A percentile compares a stretch with the other conserved stretches of the same genome.
Conservation (phyloP, 2,888 invertebrate species). For the Graphium colonna region DNA sequence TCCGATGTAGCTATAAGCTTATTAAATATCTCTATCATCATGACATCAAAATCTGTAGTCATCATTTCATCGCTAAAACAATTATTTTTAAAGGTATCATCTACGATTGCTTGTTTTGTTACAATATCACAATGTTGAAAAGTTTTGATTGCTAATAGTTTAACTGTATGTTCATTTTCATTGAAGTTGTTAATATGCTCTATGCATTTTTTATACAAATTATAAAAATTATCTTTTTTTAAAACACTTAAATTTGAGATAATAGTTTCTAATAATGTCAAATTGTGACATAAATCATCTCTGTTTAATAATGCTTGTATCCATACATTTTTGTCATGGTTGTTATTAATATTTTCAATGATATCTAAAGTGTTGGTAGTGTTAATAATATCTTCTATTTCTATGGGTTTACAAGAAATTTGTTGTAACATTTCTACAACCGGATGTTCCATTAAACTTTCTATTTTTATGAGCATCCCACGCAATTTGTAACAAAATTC, state of each 20-base stretch:
- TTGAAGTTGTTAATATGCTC: constrained; percentile 34
- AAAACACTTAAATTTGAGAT: constrained; percentile 41
- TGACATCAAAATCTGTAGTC: constrained; percentile 40
- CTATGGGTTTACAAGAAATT: constrained; percentile 55
- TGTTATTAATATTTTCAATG: constrained; percentile 45
- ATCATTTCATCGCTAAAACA: constrained; percentile 43
- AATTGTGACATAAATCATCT: constrained; percentile 47
- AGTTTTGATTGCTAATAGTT: constrained; percentile 43
- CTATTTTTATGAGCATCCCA: constrained; percentile 38
- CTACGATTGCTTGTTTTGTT: constrained; percentile 47
- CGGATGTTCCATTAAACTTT: constrained; percentile 47
- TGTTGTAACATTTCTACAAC: constrained; percentile 55
- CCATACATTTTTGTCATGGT: constrained; percentile 48
- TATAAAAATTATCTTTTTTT: constrained; percentile 43
- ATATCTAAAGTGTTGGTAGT: constrained; percentile 43
- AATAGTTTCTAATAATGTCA: constrained; percentile 42
- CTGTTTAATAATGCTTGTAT: constrained; percentile 52
- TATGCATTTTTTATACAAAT: constrained; percentile 43
- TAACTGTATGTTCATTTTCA: constrained; percentile 38
- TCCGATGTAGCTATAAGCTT: constrained; percentile 50
- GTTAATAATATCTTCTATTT: constrained; percentile 53
- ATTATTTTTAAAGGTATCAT: constrained; percentile 47
- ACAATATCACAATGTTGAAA: constrained; percentile 46
- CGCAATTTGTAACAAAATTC: constrained; percentile 55
- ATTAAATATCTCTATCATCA: constrained; percentile 58